These are phyloP conservation scores for Enteromius viviparus DNA, from an alignment of 2,797 vertebrate genomes.

Conservation along the genomic window DNA sequence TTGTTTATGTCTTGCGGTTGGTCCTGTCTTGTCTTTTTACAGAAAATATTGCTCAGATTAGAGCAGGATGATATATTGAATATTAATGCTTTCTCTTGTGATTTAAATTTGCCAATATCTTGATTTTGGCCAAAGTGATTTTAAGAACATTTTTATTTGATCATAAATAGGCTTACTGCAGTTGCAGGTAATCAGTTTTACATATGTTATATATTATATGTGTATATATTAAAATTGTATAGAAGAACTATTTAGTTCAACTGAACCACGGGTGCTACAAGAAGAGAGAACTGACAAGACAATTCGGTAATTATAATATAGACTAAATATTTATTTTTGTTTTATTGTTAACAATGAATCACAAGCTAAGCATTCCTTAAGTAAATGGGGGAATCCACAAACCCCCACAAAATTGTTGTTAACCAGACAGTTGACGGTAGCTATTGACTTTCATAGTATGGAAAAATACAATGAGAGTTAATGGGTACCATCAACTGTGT, in stretches of 20 bases:
- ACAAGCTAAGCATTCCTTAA: background rate
- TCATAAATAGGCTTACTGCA: background rate
- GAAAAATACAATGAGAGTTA: background rate
- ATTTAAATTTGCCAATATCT: background rate
- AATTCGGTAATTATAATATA: background rate
- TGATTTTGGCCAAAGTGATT: background rate
- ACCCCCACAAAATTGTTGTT: background rate
- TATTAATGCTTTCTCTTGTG: background rate
- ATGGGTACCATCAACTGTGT: background rate
- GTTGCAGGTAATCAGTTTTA: background rate
- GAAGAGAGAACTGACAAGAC: background rate
- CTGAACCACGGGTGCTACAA: background rate
- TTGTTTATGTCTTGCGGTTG: constrained; percentile 5
- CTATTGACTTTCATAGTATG: background rate
- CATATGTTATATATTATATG: too few species aligned
- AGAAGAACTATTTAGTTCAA: background rate
- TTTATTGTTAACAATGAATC: background rate
- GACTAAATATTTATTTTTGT: too few species aligned
- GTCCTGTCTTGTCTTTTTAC: background rate
- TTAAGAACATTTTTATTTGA: background rate
- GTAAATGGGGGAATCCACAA: background rate
- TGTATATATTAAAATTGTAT: background rate
- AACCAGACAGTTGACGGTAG: background rate
- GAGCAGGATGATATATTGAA: background rate
- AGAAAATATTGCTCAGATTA: background rate